Evolutionary conservation across 1,140 invertebrate species (phyloP).

Genomic region (Aphaenogaster rudis): DNA sequence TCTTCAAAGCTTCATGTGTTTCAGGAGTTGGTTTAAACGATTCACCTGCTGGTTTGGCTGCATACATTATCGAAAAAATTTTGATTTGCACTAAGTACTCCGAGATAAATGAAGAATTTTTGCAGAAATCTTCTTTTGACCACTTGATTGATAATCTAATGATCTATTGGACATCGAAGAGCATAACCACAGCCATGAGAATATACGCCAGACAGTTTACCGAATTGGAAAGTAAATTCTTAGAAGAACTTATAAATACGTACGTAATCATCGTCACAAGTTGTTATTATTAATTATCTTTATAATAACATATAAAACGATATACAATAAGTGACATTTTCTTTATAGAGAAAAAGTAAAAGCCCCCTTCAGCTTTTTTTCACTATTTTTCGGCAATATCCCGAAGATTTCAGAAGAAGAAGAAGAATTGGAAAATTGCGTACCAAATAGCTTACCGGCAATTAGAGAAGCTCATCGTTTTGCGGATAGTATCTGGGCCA

Average conservation of each 20-base stretch:
- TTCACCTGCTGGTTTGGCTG: constrained; percentile 92
- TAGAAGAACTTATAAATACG: neutral
- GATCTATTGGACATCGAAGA: constrained; percentile 94
- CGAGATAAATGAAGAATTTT: constrained; percentile 90
- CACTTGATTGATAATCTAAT: constrained; percentile 95
- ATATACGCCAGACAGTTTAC: constrained; percentile 79
- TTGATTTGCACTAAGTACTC: constrained; percentile 90
- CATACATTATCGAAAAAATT: constrained; percentile 95
- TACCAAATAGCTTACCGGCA: neutral
- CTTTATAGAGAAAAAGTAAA: neutral
- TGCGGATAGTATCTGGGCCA: neutral
- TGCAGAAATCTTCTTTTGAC: constrained; percentile 89
- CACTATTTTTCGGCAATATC: no score
- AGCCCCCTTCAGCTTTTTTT: no score
- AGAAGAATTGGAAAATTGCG: no score
- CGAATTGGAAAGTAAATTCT: neutral
- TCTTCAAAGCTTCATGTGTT: neutral
- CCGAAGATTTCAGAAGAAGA: no score
- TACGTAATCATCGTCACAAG: neutral
- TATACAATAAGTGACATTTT: neutral
- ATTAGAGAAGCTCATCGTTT: neutral
- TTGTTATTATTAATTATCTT: neutral
- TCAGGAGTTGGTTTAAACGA: constrained; percentile 89
- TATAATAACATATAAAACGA: neutral
- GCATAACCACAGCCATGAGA: constrained; percentile 90